Evolutionary conservation across 2,888 invertebrate species (phyloP), one percentile per base, ranked within the genome.

Genomic region (Amblyjoppa proteus): DNA sequence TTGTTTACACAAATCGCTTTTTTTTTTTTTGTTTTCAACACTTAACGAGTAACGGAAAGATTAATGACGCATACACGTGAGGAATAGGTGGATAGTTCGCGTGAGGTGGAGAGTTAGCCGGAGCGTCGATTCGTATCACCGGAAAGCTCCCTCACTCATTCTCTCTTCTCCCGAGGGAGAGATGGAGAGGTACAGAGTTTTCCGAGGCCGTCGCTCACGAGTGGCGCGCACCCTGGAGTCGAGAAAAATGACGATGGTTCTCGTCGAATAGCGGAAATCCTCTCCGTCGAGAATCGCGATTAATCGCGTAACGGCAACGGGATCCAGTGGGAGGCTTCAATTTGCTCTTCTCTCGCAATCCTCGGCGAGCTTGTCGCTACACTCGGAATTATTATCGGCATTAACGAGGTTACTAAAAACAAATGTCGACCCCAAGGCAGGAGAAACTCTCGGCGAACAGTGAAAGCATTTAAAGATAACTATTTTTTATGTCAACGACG

Each of bases 241-340:
- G 78, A 85, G 84, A 85, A 85, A 85, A 85, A 85, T 85, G 81
- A 81, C 78, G 84, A 85, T 78, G 64, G 81, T 64, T 75, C 45
- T 5, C 69, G 70, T 81, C 77, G 77, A 85, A 81, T 41, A 69
- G 16, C 74, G 69, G 64, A 64, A 81, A 77, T 81, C 69, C 81
- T 85, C 78, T 38, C 81, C 78, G 77, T 70, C 73, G 84, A 85
- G 78, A 81, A 81, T 78, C 81, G 78, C 84, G 81, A 85, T 81
- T 70, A 70, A 78, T 81, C 69, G 16, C 45, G 81, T 74, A 74
- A 74, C 77, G 56, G 64, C 78, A 85, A 75, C 56, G 53, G 69
- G 45, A 74, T 74, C 41, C 9, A 41, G 41, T 2, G 41, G 53
- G 70, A 61, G 81, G 77, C 81, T 85, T 70, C 81, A 78, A 81